Conservation (phyloP, 1,140 invertebrate genomes). For the Dysdera silvatica region DNA sequence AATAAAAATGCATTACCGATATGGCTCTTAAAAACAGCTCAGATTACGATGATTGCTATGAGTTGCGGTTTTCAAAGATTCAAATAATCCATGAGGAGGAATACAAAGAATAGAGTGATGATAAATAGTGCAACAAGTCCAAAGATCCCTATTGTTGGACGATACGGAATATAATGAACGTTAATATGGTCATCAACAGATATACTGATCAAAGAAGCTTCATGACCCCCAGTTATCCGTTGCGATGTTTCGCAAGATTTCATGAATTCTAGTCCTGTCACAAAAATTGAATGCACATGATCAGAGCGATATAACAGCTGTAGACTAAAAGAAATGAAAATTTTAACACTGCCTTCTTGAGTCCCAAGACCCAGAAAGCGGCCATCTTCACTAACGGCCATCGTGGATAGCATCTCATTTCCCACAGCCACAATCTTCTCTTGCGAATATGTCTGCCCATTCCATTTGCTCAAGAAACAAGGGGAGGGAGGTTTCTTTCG, state of each 20-base stretch:
- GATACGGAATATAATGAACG: slow-evolving; percentile 68
- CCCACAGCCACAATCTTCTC: slow-evolving; percentile 40
- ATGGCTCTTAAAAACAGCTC: background rate
- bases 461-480: slow-evolving; percentile 47
- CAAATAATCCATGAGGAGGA: slow-evolving; percentile 33
- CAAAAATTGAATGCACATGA: slow-evolving; percentile 84
- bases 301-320: slow-evolving; percentile 71
- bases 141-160: slow-evolving; percentile 33
- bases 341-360: slow-evolving; percentile 81
- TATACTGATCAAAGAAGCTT: slow-evolving; percentile 80
- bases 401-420: slow-evolving; percentile 65
- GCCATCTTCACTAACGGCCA: slow-evolving; percentile 83
- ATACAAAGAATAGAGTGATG: slow-evolving; percentile 30
- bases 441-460: slow-evolving; percentile 39
- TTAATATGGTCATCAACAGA: slow-evolving; percentile 89
- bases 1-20: slow-evolving; percentile 8
- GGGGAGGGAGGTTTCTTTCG: slow-evolving; percentile 47
- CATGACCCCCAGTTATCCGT: slow-evolving; percentile 56
- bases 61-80: slow-evolving; percentile 34
- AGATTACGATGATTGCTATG: no score
- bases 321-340: slow-evolving; percentile 85
- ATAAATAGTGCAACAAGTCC: slow-evolving; percentile 31
- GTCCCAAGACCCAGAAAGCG: slow-evolving; percentile 83
- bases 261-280: slow-evolving; percentile 84
- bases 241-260: slow-evolving; percentile 54